phyloP scores from a whole-genome alignment of 2,888 invertebrate species.

The Andrena chrysosceles region DNA sequence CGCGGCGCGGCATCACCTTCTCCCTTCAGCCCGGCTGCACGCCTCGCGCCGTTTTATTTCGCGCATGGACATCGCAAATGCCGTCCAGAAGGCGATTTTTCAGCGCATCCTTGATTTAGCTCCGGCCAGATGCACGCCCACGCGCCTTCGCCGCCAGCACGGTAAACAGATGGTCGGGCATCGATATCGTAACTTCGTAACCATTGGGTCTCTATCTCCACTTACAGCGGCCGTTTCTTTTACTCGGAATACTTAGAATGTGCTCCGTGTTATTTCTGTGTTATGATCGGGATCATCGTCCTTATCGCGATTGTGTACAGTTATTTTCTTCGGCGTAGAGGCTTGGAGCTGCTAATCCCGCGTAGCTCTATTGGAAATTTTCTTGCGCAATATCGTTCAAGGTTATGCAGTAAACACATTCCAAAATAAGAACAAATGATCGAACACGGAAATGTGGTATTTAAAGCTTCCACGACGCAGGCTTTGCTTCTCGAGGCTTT shows the following conservation, averaged over 20 bases:
- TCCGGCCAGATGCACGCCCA: constrained; percentile 24
- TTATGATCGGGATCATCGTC: too few species aligned
- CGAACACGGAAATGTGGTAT: too few species aligned
- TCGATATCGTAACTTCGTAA: not conserved
- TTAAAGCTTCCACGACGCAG: too few species aligned
- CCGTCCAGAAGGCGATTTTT: constrained; percentile 6
- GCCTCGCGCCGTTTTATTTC: constrained; percentile 31
- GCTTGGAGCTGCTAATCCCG: not conserved
- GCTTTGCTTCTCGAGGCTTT: too few species aligned
- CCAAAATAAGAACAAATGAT: too few species aligned
- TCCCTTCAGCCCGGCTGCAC: not conserved
- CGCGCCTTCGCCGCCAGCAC: constrained; percentile 2
- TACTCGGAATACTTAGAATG: not conserved
- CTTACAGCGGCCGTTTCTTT: not conserved
- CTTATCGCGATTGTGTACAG: too few species aligned
- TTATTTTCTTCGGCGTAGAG: too few species aligned
- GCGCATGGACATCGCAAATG: constrained; percentile 9
- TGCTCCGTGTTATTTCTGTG: not conserved
- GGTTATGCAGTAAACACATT: too few species aligned
- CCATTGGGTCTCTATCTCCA: not conserved
- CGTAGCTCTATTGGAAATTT: not conserved
- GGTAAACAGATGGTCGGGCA: not conserved
- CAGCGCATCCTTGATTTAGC: constrained; percentile 22
- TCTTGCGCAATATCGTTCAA: not conserved
- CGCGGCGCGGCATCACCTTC: constrained; percentile 33